Conservation (phyloP, 2,888 invertebrate genomes). For the Steromphala cineraria region DNA sequence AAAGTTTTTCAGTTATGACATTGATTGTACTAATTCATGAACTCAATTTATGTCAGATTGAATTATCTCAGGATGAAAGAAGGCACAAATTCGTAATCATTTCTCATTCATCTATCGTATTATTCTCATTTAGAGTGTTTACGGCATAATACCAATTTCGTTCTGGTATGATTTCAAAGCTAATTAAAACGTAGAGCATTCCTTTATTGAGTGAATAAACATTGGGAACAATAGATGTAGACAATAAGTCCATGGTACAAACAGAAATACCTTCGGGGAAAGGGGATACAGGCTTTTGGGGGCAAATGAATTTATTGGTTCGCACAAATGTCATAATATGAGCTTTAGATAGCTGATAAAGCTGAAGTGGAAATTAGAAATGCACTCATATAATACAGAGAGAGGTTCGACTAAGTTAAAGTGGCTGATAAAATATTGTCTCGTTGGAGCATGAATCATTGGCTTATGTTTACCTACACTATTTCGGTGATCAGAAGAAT, state of each 20-base stretch:
- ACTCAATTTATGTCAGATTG: too few species aligned
- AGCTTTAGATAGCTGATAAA: slow-evolving; percentile 4
- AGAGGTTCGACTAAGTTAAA: neutral
- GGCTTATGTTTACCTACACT: neutral
- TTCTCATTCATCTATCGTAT: too few species aligned
- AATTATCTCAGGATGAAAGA: too few species aligned
- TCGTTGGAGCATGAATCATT: neutral
- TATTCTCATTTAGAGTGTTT: neutral
- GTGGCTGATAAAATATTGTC: neutral
- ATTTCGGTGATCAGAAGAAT: neutral
- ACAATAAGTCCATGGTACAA: neutral
- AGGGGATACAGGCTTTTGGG: neutral
- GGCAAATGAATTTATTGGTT: neutral
- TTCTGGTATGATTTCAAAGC: neutral
- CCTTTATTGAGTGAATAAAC: neutral
- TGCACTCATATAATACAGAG: neutral
- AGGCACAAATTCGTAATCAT: too few species aligned
- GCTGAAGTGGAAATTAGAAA: neutral
- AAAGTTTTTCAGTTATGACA: too few species aligned
- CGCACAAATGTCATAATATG: neutral
- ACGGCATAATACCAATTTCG: neutral
- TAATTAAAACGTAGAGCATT: neutral
- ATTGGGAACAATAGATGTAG: neutral
- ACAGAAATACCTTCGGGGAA: neutral
- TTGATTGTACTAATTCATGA: too few species aligned